phyloP scores from a whole-genome alignment of 2,888 invertebrate species.

The Arrhopalites spinosus region DNA sequence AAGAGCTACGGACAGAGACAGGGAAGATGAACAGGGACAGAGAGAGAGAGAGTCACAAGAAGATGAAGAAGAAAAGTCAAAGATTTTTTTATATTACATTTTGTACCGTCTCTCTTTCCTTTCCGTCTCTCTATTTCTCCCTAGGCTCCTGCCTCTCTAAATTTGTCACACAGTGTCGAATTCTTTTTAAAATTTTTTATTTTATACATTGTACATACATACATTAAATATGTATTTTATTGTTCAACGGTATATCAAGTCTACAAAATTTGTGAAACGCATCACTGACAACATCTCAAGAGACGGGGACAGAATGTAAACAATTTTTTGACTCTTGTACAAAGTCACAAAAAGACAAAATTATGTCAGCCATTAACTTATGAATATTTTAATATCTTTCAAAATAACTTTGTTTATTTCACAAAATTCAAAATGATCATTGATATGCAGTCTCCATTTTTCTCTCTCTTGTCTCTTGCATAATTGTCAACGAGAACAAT shows the following conservation, averaged over 20 bases:
- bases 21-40: not conserved
- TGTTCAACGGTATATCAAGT: too few relatives aligned
- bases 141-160: conserved; percentile 20
- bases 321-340: conserved; percentile 3
- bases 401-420: not conserved
- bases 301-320: conserved; percentile 23
- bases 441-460: not conserved
- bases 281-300: conserved; percentile 15
- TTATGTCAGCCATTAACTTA: too few relatives aligned
- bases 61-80: conserved; percentile 22
- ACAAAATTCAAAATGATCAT: not conserved
- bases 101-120: not conserved
- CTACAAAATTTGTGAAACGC: too few relatives aligned
- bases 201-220: not conserved
- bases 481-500: not conserved
- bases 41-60: not conserved
- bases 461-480: not conserved
- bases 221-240: not conserved
- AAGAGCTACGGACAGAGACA: conserved; percentile 11
- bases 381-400: not conserved
- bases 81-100: conserved; percentile 6
- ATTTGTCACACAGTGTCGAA: conserved; percentile 35
- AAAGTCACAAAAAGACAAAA: too few relatives aligned
- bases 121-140: conserved; percentile 17
- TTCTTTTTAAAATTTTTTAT: not conserved